These are phyloP conservation scores for Mobula birostris DNA, from an alignment of 2,113 vertebrate species.

Conservation along the genomic window DNA sequence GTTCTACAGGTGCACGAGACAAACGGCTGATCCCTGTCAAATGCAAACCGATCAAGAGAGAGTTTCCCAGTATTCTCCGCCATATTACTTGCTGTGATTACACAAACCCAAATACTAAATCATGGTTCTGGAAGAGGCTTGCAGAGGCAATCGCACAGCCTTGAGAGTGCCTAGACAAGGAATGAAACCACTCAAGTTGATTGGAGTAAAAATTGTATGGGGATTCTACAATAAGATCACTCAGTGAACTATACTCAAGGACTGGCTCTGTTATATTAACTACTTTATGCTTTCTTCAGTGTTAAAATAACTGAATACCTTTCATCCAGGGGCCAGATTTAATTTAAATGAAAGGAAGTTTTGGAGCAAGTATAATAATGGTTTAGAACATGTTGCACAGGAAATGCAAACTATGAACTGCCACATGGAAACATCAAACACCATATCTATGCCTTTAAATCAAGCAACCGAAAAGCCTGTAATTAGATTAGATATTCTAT, in stretches of 20 bases:
- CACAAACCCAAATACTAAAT: conserved; percentile 78
- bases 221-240: neutral
- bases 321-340: neutral
- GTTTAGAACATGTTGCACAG: neutral
- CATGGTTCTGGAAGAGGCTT: conserved; percentile 90
- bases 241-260: neutral
- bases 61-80: conserved; percentile 85
- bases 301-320: neutral
- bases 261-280: neutral
- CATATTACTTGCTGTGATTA: conserved; percentile 94
- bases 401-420: neutral
- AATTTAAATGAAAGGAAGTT: neutral
- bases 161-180: conserved; percentile 43
- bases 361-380: neutral
- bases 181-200: neutral
- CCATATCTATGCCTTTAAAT: neutral
- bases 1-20: conserved; percentile 67
- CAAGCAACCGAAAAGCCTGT: neutral
- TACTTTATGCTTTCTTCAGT: neutral
- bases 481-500: neutral
- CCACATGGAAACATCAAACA: neutral
- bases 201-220: neutral
- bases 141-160: conserved; percentile 77
- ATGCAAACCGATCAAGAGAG: conserved; percentile 80
- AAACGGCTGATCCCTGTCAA: conserved; percentile 88